Conservation (phyloP, 2,888 invertebrate genomes). For the Idaea aversata region DNA sequence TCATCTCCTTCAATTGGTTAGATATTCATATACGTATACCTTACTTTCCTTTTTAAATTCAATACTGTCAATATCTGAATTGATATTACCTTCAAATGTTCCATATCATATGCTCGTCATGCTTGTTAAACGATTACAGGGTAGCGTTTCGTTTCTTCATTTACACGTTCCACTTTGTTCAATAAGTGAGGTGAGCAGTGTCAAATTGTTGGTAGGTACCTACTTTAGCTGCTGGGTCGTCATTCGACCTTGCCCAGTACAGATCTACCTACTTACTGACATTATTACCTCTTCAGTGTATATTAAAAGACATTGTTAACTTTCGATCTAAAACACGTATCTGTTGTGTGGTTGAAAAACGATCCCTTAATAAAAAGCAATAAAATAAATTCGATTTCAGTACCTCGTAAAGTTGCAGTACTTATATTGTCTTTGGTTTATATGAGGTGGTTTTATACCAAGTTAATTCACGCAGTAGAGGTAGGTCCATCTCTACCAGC, state of each 20-base stretch:
- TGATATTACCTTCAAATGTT: conserved; percentile 66
- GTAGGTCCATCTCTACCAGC: conserved; percentile 36
- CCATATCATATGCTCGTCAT: conserved; percentile 56
- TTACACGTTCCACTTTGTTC: conserved; percentile 74
- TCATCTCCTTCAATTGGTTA: background rate
- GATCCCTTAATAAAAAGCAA: conserved; percentile 20
- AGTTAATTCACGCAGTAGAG: conserved; percentile 43
- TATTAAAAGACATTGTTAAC: conserved; percentile 19
- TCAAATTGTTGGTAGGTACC: conserved; percentile 64
- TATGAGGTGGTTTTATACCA: conserved; percentile 37
- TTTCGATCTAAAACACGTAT: conserved; percentile 5
- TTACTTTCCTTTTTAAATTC: conserved; percentile 9
- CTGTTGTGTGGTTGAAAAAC: background rate
- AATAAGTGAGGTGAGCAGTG: conserved; percentile 71
- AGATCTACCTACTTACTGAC: conserved; percentile 29
- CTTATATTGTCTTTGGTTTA: conserved; percentile 9
- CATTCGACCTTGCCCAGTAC: conserved; percentile 52
- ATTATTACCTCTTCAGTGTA: conserved; percentile 17
- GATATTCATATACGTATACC: conserved; percentile 6
- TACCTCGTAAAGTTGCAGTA: conserved; percentile 17
- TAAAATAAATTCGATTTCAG: conserved; percentile 21
- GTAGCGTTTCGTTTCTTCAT: conserved; percentile 69
- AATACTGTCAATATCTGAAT: conserved; percentile 40
- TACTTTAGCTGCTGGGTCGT: conserved; percentile 44
- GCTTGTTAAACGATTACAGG: conserved; percentile 64